phyloP scores from a whole-genome alignment of 2,888 invertebrate species.

The Pachliopta kotzebuea region DNA sequence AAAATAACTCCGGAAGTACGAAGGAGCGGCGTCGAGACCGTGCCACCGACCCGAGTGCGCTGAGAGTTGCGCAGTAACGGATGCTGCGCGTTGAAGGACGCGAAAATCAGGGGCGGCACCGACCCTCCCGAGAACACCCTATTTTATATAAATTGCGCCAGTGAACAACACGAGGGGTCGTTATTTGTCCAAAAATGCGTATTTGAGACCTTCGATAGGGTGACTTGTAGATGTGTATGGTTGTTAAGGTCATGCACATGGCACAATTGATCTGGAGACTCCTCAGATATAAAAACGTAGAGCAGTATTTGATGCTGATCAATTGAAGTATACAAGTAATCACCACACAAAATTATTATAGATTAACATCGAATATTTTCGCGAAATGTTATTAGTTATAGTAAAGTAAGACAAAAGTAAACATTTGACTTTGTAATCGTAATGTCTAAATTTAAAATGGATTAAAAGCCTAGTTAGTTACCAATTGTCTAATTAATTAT shows the following conservation, averaged over 20 bases:
- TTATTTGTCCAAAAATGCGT: conserved; percentile 44
- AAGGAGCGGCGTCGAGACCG: conserved; percentile 60
- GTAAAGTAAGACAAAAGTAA: background rate
- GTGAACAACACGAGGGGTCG: conserved; percentile 57
- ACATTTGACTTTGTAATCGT: no score
- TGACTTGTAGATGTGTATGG: conserved; percentile 37
- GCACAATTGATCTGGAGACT: background rate
- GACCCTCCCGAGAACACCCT: conserved; percentile 58
- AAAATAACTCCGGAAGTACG: conserved; percentile 63
- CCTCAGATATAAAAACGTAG: background rate
- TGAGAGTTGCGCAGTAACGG: conserved; percentile 73
- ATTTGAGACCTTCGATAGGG: conserved; percentile 41
- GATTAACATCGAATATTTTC: background rate
- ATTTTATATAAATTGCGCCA: conserved; percentile 59
- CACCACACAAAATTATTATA: background rate
- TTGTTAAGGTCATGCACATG: conserved; percentile 24
- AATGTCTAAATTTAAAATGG: no score
- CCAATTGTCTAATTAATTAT: background rate
- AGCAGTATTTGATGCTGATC: conserved; percentile 4
- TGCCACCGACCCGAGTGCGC: conserved; percentile 56
- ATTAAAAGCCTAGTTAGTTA: background rate
- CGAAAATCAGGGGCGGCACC: conserved; percentile 66
- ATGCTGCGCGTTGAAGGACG: conserved; percentile 65
- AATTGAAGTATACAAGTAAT: background rate
- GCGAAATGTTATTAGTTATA: background rate